phyloP scores from a whole-genome alignment of 2,888 invertebrate species.

The Pomacea canaliculata region DNA sequence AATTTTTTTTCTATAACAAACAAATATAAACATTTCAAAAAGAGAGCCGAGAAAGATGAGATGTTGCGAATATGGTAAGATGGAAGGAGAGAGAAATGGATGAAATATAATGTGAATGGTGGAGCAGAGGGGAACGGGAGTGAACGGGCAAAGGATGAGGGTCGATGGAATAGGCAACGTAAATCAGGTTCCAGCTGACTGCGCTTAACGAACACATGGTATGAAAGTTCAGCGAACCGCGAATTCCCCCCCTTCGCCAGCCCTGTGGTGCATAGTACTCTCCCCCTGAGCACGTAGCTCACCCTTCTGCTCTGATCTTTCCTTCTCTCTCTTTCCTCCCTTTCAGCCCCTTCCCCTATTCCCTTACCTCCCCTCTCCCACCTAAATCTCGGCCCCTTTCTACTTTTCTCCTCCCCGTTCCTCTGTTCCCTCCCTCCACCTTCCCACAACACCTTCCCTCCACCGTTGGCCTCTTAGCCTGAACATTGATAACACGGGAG shows the following conservation, averaged over 20 bases:
- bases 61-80: neutral
- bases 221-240: neutral
- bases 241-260: neutral
- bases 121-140: neutral
- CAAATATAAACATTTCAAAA: no score
- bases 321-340: no score
- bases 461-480: neutral
- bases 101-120: neutral
- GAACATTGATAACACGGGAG: neutral
- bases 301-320: neutral
- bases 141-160: neutral
- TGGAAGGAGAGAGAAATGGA: constrained; percentile 4
- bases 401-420: no score
- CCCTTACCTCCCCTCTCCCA: no score
- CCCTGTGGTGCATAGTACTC: neutral
- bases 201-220: neutral
- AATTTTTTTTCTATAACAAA: no score
- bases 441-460: no score
- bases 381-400: no score
- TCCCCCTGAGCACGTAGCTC: neutral
- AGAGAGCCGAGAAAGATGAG: no score
- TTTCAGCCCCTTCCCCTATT: no score
- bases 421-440: no score
- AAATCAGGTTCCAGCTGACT: neutral
- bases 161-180: neutral